Conservation (phyloP, 2,888 invertebrate species). For the Artemia sinica region DNA sequence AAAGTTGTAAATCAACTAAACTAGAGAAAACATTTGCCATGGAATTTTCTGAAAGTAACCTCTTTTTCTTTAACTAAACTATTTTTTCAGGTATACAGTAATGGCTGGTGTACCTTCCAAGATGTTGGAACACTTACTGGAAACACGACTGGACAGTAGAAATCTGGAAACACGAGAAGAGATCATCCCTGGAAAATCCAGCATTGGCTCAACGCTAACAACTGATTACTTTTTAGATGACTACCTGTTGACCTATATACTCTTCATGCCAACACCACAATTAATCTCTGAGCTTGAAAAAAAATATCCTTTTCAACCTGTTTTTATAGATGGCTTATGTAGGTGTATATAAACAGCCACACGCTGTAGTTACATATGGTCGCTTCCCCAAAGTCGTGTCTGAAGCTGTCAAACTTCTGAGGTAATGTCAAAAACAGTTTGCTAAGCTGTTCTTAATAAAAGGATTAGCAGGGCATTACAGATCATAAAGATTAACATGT, state of each 20-base stretch:
- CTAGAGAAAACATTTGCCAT: too few relatives aligned
- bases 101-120: conserved; percentile 72
- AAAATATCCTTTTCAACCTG: conserved; percentile 50
- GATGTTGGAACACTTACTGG: conserved; percentile 66
- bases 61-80: not conserved
- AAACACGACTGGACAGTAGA: conserved; percentile 50
- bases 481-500: too few relatives aligned
- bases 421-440: too few relatives aligned
- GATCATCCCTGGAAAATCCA: conserved; percentile 19
- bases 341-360: too few relatives aligned
- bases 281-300: conserved; percentile 52
- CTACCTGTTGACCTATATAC: conserved; percentile 61
- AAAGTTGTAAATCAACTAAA: too few relatives aligned
- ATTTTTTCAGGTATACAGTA: conserved; percentile 49
- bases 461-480: too few relatives aligned
- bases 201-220: conserved; percentile 29
- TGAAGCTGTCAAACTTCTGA: too few relatives aligned
- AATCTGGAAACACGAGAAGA: conserved; percentile 32
- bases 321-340: too few relatives aligned
- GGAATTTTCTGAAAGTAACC: not conserved
- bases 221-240: conserved; percentile 62
- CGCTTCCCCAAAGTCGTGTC: too few relatives aligned
- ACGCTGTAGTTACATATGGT: too few relatives aligned
- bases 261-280: conserved; percentile 58
- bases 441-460: too few relatives aligned